These are phyloP conservation scores for Pinna nobilis DNA, from an alignment of 1,140 invertebrate species.

Conservation along the genomic window DNA sequence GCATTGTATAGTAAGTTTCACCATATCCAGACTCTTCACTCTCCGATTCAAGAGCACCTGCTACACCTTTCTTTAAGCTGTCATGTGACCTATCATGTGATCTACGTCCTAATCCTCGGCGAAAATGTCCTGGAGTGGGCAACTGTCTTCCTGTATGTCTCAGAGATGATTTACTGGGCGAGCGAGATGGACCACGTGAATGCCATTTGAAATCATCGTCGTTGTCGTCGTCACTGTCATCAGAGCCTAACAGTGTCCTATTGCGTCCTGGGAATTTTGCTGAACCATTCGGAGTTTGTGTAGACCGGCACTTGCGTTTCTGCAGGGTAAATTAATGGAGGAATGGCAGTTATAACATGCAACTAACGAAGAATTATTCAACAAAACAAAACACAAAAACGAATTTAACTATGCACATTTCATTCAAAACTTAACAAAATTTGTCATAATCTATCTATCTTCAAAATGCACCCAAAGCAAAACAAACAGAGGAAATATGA, in stretches of 20 bases:
- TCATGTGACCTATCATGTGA: constrained; percentile 47
- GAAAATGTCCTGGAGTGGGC: constrained; percentile 34
- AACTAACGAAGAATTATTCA: constrained; percentile 7
- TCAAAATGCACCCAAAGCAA: too few relatives aligned
- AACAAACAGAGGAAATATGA: too few relatives aligned
- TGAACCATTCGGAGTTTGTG: constrained; percentile 53
- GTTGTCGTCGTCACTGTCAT: constrained; percentile 50
- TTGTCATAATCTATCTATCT: too few relatives aligned
- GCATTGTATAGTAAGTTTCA: constrained; percentile 70
- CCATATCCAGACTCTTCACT: constrained; percentile 72
- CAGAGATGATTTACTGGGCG: constrained; percentile 42
- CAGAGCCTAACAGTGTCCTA: constrained; percentile 44
- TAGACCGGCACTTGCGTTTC: constrained; percentile 54
- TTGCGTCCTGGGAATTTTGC: constrained; percentile 47
- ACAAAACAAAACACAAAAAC: background rate
- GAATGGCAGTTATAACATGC: constrained; percentile 50
- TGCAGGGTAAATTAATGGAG: constrained; percentile 47
- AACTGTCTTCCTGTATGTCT: constrained; percentile 42
- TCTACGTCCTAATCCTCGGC: constrained; percentile 29
- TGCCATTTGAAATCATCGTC: constrained; percentile 35
- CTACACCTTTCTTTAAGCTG: constrained; percentile 59
- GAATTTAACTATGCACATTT: background rate
- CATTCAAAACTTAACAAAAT: too few relatives aligned
- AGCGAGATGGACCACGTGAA: constrained; percentile 32
- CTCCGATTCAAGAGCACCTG: constrained; percentile 62